Percentiles rank a stretch among this genome's conserved stretches.
Evolutionary conservation across 2,113 vertebrate species (phyloP).

Genomic region (Cettia cetti): DNA sequence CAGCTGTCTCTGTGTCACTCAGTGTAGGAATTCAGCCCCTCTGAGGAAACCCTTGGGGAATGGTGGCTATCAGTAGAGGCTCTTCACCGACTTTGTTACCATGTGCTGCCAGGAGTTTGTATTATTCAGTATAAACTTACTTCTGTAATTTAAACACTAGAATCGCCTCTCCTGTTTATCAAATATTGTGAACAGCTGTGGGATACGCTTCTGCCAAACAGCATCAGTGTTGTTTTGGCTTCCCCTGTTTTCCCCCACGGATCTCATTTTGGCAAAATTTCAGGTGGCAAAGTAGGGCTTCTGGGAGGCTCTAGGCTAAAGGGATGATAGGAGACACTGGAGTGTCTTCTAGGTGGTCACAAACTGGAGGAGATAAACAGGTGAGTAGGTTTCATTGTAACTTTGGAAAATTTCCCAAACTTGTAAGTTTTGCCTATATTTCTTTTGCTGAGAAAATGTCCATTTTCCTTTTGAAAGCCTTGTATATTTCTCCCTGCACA

Average conservation of each 20-base stretch:
- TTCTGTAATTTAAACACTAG: neutral
- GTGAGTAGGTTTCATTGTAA: neutral
- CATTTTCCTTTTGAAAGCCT: neutral
- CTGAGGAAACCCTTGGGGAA: neutral
- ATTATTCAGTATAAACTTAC: neutral
- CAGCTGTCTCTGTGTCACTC: neutral
- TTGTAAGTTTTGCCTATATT: neutral
- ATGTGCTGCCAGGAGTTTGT: neutral
- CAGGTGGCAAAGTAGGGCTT: neutral
- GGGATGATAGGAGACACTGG: neutral
- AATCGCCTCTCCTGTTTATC: neutral
- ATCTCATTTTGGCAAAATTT: neutral
- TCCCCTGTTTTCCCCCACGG: neutral
- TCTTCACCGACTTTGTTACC: neutral
- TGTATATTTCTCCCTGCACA: fast-evolving
- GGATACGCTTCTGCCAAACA: neutral
- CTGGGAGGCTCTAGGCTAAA: neutral
- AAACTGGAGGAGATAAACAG: neutral
- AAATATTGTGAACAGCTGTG: neutral
- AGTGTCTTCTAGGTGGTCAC: neutral
- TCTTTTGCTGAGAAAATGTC: neutral
- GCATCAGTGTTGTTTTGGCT: neutral
- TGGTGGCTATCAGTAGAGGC: neutral
- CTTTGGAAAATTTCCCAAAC: neutral
- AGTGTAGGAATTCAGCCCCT: neutral